Conservation (phyloP, 2,888 invertebrate species). For the Heteromyza rotundicornis region DNA sequence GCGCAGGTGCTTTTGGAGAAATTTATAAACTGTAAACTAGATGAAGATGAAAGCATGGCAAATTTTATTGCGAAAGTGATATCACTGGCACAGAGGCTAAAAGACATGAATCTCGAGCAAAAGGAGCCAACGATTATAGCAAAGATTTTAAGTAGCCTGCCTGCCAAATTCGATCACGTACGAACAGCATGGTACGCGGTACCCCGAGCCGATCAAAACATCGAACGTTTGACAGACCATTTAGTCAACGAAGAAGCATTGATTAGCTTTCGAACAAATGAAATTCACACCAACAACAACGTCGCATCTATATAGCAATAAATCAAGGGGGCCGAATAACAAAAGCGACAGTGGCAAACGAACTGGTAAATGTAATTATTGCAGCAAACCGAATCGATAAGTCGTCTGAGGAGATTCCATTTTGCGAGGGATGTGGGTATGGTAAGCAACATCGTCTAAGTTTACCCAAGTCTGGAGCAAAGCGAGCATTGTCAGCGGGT, state of each 20-base stretch:
- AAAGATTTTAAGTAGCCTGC: too few species aligned
- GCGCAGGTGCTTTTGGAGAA: slow-evolving; percentile 17
- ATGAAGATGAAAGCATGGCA: neutral
- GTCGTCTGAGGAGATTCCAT: neutral
- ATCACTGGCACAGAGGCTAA: too few species aligned
- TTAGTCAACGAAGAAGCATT: too few species aligned
- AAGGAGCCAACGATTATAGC: slow-evolving; percentile 17
- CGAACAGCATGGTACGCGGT: slow-evolving; percentile 30
- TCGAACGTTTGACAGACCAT: slow-evolving; percentile 25
- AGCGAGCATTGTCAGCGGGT: slow-evolving; percentile 9
- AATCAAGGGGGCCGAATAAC: neutral
- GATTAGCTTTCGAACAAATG: too few species aligned
- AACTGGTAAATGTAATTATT: slow-evolving; percentile 24
- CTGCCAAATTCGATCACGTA: too few species aligned
- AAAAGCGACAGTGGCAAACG: slow-evolving; percentile 1
- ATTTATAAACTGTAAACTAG: slow-evolving; percentile 11
- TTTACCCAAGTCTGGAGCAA: slow-evolving; percentile 18
- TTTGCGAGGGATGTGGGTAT: slow-evolving; percentile 23
- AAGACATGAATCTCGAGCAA: too few species aligned
- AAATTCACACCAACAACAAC: neutral
- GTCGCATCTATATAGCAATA: neutral
- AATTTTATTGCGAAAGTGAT: slow-evolving; percentile 13
- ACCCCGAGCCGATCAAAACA: slow-evolving; percentile 13
- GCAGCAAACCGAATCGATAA: slow-evolving; percentile 19
- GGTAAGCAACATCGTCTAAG: slow-evolving; percentile 19